These are phyloP conservation scores for Belonocnema kinseyi DNA, from an alignment of 1,140 invertebrate species.

Conservation along the genomic window DNA sequence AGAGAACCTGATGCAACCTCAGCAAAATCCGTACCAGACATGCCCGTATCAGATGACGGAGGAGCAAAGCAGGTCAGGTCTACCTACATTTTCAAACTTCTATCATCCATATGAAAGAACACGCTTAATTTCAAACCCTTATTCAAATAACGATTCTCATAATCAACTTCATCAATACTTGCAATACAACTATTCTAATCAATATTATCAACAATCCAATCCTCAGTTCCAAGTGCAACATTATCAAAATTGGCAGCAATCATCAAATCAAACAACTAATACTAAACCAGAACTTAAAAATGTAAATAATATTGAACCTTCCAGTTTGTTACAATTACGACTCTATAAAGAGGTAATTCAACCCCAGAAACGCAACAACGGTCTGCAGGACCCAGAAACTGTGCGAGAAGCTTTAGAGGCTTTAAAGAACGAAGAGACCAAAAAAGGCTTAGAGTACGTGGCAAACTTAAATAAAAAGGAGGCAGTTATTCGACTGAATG, in stretches of 20 bases:
- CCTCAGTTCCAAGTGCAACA: background rate
- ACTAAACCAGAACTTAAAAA: background rate
- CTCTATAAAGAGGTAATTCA: slow-evolving; percentile 51
- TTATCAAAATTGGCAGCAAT: slow-evolving; percentile 3
- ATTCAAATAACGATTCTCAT: no score
- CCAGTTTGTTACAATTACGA: slow-evolving; percentile 60
- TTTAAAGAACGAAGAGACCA: slow-evolving; percentile 39
- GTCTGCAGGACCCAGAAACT: slow-evolving; percentile 59
- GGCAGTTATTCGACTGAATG: slow-evolving; percentile 50
- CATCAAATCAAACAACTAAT: background rate
- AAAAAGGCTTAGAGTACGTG: slow-evolving; percentile 48
- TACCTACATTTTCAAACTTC: no score
- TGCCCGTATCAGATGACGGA: no score
- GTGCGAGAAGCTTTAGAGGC: slow-evolving; percentile 45
- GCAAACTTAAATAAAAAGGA: slow-evolving; percentile 44
- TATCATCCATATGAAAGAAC: no score
- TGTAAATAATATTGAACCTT: slow-evolving; percentile 41
- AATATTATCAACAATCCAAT: no score
- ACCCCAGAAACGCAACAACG: slow-evolving; percentile 62
- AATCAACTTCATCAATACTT: no score
- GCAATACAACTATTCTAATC: no score
- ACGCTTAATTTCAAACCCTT: no score
- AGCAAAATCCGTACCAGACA: background rate
- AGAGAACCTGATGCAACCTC: background rate
- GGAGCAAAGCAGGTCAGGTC: background rate